phyloP scores from a whole-genome alignment of 2,113 vertebrate species.

The Corythaixoides concolor region DNA sequence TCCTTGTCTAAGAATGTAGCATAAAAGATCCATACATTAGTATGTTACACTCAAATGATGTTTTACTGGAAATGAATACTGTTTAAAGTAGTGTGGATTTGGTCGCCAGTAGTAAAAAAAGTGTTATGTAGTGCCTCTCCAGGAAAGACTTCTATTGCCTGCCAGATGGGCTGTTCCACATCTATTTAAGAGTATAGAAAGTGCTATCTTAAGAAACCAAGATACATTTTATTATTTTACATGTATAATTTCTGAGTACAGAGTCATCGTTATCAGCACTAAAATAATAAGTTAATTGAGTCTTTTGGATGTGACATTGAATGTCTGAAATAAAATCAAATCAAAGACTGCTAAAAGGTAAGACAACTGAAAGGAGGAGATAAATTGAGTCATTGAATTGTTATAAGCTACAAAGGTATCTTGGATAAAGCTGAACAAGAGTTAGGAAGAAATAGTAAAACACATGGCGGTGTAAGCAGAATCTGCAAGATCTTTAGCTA shows the following conservation, averaged over 20 bases:
- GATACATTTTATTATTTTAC: not conserved
- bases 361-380: not conserved
- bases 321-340: constrained; percentile 7
- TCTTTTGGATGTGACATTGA: not conserved
- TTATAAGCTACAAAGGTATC: not conserved
- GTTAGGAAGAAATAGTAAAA: not conserved
- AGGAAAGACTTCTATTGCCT: not conserved
- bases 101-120: not conserved
- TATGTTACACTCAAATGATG: not conserved
- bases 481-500: not conserved
- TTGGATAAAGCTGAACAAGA: not conserved
- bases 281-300: not conserved
- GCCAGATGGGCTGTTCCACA: not conserved
- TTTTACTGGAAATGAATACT: not conserved
- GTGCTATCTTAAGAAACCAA: not conserved
- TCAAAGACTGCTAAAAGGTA: not conserved
- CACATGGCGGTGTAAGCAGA: not conserved
- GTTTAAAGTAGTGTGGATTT: not conserved
- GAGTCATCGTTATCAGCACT: not conserved
- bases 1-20: not conserved
- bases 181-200: not conserved
- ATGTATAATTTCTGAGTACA: not conserved
- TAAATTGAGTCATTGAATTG: not conserved
- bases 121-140: not conserved
- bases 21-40: not conserved